phyloP scores from a whole-genome alignment of 2,888 invertebrate species.

The Sesamia inferens region DNA sequence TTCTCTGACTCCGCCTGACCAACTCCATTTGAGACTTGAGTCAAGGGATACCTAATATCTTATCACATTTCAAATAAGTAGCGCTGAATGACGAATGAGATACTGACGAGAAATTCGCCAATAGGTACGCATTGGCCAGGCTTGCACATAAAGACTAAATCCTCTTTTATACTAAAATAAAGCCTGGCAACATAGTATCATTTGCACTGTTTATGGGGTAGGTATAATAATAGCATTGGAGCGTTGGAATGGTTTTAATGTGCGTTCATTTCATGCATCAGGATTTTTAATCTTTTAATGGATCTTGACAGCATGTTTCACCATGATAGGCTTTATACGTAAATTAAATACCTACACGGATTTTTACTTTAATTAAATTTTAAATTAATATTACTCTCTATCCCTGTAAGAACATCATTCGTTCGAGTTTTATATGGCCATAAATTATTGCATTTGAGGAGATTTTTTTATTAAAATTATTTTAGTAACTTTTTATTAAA shows the following conservation, averaged over 20 bases:
- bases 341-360: constrained; percentile 39
- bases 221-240: constrained; percentile 16
- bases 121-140: neutral
- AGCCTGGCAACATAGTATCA: neutral
- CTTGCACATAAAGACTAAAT: neutral
- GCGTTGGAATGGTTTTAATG: constrained; percentile 31
- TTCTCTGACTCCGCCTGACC: too few species aligned
- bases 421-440: constrained; percentile 32
- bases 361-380: constrained; percentile 53
- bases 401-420: constrained; percentile 23
- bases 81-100: neutral
- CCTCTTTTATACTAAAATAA: neutral
- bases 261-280: constrained; percentile 49
- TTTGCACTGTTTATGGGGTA: constrained; percentile 3
- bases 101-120: neutral
- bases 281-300: constrained; percentile 48
- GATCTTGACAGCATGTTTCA: constrained; percentile 45
- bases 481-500: constrained; percentile 20
- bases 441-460: constrained; percentile 48
- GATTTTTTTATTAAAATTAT: constrained; percentile 31
- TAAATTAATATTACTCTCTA: constrained; percentile 33
- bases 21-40: too few species aligned
- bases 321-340: constrained; percentile 17
- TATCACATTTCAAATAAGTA: too few species aligned
- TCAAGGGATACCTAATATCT: too few species aligned